These are phyloP conservation scores for Drosophila neutralis DNA, from an alignment of 2,888 invertebrate species.

Conservation along the genomic window DNA sequence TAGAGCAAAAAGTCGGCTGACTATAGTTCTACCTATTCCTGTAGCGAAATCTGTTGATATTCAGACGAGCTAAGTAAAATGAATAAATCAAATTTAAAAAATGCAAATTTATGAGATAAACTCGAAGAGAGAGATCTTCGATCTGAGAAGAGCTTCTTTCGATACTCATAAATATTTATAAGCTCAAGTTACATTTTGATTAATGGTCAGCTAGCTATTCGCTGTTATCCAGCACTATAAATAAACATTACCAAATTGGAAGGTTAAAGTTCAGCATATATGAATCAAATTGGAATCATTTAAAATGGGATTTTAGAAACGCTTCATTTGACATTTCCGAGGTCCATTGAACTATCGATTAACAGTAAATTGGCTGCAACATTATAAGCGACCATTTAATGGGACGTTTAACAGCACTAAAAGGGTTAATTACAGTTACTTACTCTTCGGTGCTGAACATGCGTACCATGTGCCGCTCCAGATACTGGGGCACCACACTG, in stretches of 20 bases:
- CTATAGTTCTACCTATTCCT: background rate
- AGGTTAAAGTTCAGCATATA: background rate
- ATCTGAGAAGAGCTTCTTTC: accelerated
- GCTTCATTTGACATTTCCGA: background rate
- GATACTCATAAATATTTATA: background rate
- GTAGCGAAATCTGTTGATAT: too few species aligned
- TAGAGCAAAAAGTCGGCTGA: background rate
- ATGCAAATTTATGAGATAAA: too few species aligned
- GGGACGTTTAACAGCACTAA: background rate
- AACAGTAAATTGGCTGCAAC: too few species aligned
- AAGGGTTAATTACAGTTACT: slow-evolving; percentile 56
- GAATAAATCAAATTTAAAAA: too few species aligned
- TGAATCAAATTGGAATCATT: background rate
- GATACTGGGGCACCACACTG: slow-evolving; percentile 62
- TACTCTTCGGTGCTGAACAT: slow-evolving; percentile 85
- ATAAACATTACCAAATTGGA: background rate
- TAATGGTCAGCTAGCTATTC: background rate
- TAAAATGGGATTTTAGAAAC: background rate
- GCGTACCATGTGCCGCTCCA: slow-evolving; percentile 82
- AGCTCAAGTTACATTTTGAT: background rate
- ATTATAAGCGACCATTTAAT: background rate
- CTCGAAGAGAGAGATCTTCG: too few species aligned
- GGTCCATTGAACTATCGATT: background rate
- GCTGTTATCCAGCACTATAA: background rate
- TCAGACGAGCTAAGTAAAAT: too few species aligned